Base-by-base conservation (phyloP, 2,888 invertebrate species). In the Chalcosyrphus nemorum region DNA sequence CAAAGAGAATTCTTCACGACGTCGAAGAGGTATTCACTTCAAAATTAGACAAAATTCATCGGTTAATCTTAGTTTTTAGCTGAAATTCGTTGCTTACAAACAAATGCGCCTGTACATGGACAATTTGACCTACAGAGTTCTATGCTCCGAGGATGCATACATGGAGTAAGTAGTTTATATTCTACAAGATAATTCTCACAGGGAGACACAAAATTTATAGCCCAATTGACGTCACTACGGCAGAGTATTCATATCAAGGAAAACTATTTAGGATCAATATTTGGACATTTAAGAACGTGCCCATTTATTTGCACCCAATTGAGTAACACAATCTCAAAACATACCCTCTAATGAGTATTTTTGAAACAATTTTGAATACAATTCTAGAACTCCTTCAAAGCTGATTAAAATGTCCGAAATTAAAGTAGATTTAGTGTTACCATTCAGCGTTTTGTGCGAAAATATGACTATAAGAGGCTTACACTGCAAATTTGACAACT, bases 241-340 rank as follows among this genome's bases (percentile, higher is more conserved):
- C 88, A 2, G 88, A 88, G 11, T 90, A 89, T 87, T 81, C 71
- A 1, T 87, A 87, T 74, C 17, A 29, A 2, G 87, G 85, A n/a
- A 56, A 86, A 2, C 57, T 86, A 6, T 91, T 88, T 71, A 50
- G 81, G 27, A 86, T 90, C 0, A 89, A 90, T 47, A 84, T 90
- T 7, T 90, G 91, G 91, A 86, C 88, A 7, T 72, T 90, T 9
- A 88, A 88, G 13, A 87, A 90, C 86, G 88, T 90, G 0, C 88
- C 90, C 2, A 81, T 90, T 27, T 81, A 87, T 4, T 88, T 90
- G 29, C 41, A 86, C 1, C 82, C 87, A 4, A 4, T 87, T 35
- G 86, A 86, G 90, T 90, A 86, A 87, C 9, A 5, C n/a, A 15
- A 4, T 15, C 1, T 2, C 1, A 15, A n/a, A 1, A n/a, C n/a